Conservation (phyloP, 2,888 invertebrate species). For the Syrphus vitripennis region DNA sequence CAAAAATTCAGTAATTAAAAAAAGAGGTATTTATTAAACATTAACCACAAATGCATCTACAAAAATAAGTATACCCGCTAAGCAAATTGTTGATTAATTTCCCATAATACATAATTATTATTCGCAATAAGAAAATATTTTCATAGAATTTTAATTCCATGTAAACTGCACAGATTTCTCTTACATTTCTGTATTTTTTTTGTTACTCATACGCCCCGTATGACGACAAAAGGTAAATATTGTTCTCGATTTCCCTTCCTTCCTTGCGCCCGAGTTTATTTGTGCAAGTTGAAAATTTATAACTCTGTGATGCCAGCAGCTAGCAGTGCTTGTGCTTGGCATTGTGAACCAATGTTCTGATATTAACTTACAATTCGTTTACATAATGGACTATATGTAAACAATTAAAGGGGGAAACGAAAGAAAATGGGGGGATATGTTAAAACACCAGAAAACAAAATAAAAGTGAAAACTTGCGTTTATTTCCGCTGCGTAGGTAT, state of each 20-base stretch:
- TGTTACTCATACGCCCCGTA: constrained; percentile 21
- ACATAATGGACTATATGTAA: constrained; percentile 46
- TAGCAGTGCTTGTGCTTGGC: constrained; percentile 19
- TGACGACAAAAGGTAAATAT: constrained; percentile 26
- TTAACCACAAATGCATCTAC: background rate
- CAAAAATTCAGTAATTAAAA: background rate
- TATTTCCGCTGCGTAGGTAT: background rate
- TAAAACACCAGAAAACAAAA: constrained; percentile 25
- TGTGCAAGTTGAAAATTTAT: constrained; percentile 37
- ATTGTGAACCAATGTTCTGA: constrained; percentile 54
- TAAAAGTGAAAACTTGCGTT: constrained; percentile 50
- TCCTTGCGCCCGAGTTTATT: background rate
- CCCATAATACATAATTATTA: background rate
- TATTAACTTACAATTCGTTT: constrained; percentile 67
- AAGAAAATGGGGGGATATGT: background rate
- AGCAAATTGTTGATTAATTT: background rate
- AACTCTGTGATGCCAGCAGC: background rate
- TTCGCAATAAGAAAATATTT: constrained; percentile 3
- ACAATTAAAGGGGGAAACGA: constrained; percentile 6
- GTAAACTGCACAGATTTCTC: background rate
- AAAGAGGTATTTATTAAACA: background rate
- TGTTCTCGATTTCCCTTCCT: background rate
- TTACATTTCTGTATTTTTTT: background rate
- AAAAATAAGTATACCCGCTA: background rate
- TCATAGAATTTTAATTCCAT: background rate